Evolutionary conservation across 2,113 vertebrate species (phyloP), one percentile per base, ranked within the genome.

Genomic region (Psettodes erumei): DNA sequence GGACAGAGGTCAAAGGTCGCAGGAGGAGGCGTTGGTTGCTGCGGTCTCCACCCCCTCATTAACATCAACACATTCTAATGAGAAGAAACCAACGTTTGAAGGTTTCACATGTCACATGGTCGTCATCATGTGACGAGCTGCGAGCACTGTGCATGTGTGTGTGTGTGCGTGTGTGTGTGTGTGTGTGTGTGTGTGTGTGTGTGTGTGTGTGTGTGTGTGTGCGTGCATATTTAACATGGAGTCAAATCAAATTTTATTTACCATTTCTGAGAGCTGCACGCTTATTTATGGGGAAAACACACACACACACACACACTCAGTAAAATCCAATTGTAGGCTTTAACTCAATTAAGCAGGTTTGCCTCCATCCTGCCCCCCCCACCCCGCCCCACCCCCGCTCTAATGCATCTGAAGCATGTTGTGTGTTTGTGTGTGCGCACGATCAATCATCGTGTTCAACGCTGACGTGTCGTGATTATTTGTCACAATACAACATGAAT

Each of bases 281-380:
- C 27, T 61, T 8, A 58, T 32, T 48, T 40, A 71, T 7, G 38
- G 2, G 0, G 16, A 32, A 11, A 32, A 75, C 1, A 69, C 33
- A 66, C 18, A 54, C 48, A 68, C 58, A 71, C 35, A 51, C 12
- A 82, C 54, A 72, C 64, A 70, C 43, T 69, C 0, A 51, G 3
- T 28, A 18, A 79, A 90, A 92, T 91, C 68, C 59, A 88, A 90
- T 89, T 89, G 79, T 21, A 79, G 59, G 25, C 10, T 84, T 82
- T 87, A 91, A 89, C 85, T 88, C 64, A 83, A 82, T 89, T 83
- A 67, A 71, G 75, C 68, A 74, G 82, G 72, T 71, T 90, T 83
- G 9, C 53, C 71, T 84, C 71, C 75, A 82, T 65, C 81, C 45
- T 76, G 58, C 73, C 35, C 58, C 58, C 56, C 33, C 43, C n/a